Evolutionary conservation across 92 coral and sea anemone genomes (phyloP), one percentile per base, ranked within the genome.

Genomic region (Zoanthus gigantus): DNA sequence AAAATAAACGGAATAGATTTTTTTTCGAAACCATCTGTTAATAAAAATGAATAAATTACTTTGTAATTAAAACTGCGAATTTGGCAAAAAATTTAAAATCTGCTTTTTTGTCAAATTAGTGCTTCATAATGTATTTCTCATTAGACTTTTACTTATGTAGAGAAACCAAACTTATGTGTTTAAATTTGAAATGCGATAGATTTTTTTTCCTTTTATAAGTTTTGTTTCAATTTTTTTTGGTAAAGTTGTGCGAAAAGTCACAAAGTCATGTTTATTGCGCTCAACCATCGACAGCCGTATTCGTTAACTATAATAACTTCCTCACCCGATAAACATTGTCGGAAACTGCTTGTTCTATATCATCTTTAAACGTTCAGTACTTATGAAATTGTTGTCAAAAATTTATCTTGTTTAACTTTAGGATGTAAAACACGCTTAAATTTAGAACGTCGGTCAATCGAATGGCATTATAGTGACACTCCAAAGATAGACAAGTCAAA

Each of bases 271-370:
- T 16, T 17, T 63, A 17, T 63, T 23, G 69, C 69, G 28, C 17
- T 58, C n/a, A 5, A 58, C 0, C 6, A 50, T 11, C 5, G 12
- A 5, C 85, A 81, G 85, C 85, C 65, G 85, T 66, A n/a, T 44
- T 30, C 9, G 45, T n/a, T 81, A 67, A 66, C 65, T 81, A 81
- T 60, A 67, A 71, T 46, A 81, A 67, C 42, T 81, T 46, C 74
- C 85, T 67, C 65, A 16, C 66, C 11, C 28, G 28, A 81, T 66
- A 66, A 67, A 66, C 85, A 67, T 10, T 66, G 85, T 81, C 76
- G 67, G 14, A 81, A 67, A 81, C 48, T 45, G 44, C 85, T 50
- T 45, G 46, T 23, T 71, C 48, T 13, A 46, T 65, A 75, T 66
- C 74, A 65, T 69, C 57, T 12, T 18, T 6, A 81, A 65, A 81